A percentile compares a stretch with the other conserved stretches of the same genome.
Conservation (phyloP, 2,888 invertebrate species). For the Clanis bilineata region DNA sequence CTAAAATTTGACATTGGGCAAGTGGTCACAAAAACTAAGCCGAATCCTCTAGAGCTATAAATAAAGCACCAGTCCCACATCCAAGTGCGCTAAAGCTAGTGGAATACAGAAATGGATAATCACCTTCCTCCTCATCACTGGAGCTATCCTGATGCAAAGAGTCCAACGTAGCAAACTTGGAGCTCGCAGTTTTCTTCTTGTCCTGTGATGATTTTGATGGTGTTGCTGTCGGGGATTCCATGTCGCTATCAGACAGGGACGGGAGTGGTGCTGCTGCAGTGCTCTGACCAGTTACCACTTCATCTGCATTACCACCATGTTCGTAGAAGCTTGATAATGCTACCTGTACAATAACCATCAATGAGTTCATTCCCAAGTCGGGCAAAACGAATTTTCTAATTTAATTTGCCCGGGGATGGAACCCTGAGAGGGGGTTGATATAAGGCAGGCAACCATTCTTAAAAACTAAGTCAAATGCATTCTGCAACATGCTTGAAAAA, state of each 20-base stretch:
- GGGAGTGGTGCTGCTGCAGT: constrained; percentile 47
- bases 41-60: too few species aligned
- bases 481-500: too few species aligned
- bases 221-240: constrained; percentile 65
- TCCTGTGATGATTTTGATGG: constrained; percentile 48
- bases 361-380: not conserved
- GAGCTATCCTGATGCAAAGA: constrained; percentile 80
- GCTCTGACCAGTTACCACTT: constrained; percentile 54
- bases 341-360: constrained; percentile 72
- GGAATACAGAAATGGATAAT: too few species aligned
- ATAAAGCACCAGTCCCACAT: too few species aligned
- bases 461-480: too few species aligned
- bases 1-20: too few species aligned
- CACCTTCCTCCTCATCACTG: constrained; percentile 85
- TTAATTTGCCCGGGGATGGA: too few species aligned
- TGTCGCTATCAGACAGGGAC: constrained; percentile 66
- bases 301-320: constrained; percentile 83
- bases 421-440: too few species aligned
- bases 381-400: too few species aligned
- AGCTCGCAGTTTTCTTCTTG: constrained; percentile 57
- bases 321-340: constrained; percentile 92
- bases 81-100: too few species aligned
- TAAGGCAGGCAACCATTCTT: too few species aligned
- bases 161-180: constrained; percentile 84
- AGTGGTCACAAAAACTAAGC: too few species aligned